phyloP scores from a whole-genome alignment of 2,888 invertebrate genomes.

The Andrena chrysosceles region DNA sequence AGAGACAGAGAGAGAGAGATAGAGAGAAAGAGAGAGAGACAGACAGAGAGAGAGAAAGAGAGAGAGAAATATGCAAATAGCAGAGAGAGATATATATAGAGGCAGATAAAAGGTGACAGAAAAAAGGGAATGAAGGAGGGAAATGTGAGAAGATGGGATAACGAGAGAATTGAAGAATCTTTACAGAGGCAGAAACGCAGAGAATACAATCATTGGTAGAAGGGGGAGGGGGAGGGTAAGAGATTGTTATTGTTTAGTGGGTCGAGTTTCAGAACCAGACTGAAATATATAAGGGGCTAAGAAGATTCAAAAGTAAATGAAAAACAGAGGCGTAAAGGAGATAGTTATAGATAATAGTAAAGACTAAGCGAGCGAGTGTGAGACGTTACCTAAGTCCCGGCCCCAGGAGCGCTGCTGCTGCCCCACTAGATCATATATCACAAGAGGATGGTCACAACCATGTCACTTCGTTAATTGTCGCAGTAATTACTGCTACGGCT shows the following conservation, averaged over 20 bases:
- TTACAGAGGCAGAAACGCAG: slow-evolving; percentile 32
- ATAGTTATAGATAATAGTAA: slow-evolving; percentile 78
- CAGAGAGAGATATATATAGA: slow-evolving; percentile 52
- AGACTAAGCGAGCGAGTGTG: slow-evolving; percentile 83
- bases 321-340: slow-evolving; percentile 59
- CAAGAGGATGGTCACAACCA: slow-evolving; percentile 83
- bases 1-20: slow-evolving; percentile 60
- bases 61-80: slow-evolving; percentile 54
- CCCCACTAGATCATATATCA: slow-evolving; percentile 87
- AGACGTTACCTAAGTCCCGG: slow-evolving; percentile 87
- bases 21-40: slow-evolving; percentile 50
- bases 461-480: slow-evolving; percentile 77
- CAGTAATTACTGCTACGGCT: slow-evolving; percentile 72
- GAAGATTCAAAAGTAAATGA: slow-evolving; percentile 47
- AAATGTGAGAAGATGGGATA: slow-evolving; percentile 10
- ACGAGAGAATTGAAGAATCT: slow-evolving; percentile 13
- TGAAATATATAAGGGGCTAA: slow-evolving; percentile 54
- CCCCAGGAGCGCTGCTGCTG: slow-evolving; percentile 88
- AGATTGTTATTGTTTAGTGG: slow-evolving; percentile 39
- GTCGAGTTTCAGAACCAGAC: slow-evolving; percentile 42
- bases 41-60: slow-evolving; percentile 53
- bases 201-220: slow-evolving; percentile 37
- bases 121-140: slow-evolving; percentile 55
- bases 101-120: slow-evolving; percentile 54
- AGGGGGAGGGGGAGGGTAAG: slow-evolving; percentile 10